phyloP scores from a whole-genome alignment of 1,140 invertebrate genomes.

The Acromyrmex heyeri region DNA sequence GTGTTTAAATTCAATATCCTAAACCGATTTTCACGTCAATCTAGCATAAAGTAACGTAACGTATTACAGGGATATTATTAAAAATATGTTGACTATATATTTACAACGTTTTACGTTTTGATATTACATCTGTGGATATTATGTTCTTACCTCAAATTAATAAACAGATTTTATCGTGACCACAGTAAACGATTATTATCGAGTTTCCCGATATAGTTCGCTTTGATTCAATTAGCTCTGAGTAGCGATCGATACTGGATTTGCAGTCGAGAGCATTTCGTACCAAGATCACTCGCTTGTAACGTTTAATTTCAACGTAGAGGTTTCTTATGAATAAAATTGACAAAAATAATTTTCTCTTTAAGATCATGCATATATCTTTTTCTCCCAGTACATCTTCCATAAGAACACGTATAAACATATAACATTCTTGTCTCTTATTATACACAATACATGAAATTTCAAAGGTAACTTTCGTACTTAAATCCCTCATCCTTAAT shows the following conservation, averaged over 20 bases:
- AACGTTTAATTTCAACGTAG: not conserved
- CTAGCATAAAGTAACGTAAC: not conserved
- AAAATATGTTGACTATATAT: not conserved
- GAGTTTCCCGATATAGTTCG: conserved; percentile 4
- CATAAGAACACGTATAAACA: conserved; percentile 3
- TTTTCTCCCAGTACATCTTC: not conserved
- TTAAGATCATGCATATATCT: conserved; percentile 1
- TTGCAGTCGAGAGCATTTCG: conserved; percentile 15
- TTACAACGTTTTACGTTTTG: not conserved
- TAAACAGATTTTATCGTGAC: not conserved
- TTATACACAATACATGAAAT: conserved; percentile 15
- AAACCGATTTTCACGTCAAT: not conserved
- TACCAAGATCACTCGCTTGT: not conserved
- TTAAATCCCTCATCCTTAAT: not conserved
- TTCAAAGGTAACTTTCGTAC: conserved; percentile 31
- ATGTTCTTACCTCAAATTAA: conserved; percentile 11
- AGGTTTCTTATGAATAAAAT: not conserved
- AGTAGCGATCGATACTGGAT: conserved; percentile 32
- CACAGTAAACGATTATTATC: conserved; percentile 25
- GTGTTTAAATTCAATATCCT: conserved; percentile 1
- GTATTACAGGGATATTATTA: not conserved
- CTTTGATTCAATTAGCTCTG: conserved; percentile 48
- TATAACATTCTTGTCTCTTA: conserved; percentile 17
- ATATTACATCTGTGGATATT: not conserved
- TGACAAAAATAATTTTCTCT: conserved; percentile 4